Evolutionary conservation across 2,113 vertebrate species (phyloP).

Genomic region (Ctenomys sociabilis): DNA sequence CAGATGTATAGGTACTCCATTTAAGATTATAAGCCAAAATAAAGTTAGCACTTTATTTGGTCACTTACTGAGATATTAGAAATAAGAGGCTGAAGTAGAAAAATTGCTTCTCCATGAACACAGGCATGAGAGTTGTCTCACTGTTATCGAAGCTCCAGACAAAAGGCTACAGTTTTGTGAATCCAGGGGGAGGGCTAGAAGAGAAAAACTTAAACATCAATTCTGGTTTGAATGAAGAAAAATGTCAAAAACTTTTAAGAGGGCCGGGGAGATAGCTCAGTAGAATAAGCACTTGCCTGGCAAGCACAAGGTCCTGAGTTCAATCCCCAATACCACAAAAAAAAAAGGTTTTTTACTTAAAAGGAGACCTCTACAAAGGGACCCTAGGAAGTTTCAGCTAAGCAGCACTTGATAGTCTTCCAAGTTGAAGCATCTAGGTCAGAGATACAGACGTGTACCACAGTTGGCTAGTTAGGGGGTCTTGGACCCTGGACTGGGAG

Average conservation of each 20-base stretch:
- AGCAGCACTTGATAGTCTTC: not conserved
- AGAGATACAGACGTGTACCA: not conserved
- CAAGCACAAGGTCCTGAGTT: too few relatives aligned
- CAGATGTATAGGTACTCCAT: not conserved
- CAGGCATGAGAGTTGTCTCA: not conserved
- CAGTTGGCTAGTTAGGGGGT: not conserved
- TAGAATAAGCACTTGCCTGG: too few relatives aligned
- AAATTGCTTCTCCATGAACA: not conserved
- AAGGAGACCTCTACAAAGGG: not conserved
- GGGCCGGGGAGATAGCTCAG: too few relatives aligned
- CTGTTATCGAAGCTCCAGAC: not conserved
- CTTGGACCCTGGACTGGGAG: not conserved
- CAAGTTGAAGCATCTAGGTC: not conserved
- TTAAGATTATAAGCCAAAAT: slow-evolving; percentile 35
- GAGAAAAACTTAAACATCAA: not conserved
- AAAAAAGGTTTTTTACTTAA: not conserved
- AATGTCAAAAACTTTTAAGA: not conserved
- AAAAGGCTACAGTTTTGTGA: not conserved
- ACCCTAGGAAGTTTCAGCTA: not conserved
- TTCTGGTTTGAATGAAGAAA: not conserved
- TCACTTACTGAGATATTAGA: not conserved
- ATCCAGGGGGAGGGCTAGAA: not conserved
- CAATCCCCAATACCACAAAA: too few relatives aligned
- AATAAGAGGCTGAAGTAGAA: not conserved
- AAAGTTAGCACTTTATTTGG: not conserved